Percentiles rank a stretch among this genome's conserved stretches.
phyloP scores from a whole-genome alignment of 2,797 vertebrate genomes.

The Acestrorhynchus altus region DNA sequence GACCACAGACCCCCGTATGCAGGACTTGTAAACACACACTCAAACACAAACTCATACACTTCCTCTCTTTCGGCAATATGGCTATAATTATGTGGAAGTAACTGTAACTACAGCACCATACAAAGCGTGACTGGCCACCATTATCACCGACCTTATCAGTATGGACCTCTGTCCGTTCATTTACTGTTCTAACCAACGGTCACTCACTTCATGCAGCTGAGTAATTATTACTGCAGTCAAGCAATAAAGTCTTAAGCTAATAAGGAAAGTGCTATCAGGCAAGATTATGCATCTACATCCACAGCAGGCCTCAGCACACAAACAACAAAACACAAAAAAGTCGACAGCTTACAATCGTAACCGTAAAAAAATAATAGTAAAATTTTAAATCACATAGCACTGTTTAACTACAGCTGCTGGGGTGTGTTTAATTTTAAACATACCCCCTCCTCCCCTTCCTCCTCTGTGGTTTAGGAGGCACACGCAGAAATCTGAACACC shows the following conservation, averaged over 20 bases:
- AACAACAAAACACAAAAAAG: too few species aligned
- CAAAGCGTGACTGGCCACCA: not conserved
- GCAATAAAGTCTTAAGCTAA: not conserved
- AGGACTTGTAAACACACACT: not conserved
- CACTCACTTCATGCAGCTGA: not conserved
- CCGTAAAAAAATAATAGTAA: too few species aligned
- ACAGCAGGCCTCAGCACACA: too few species aligned
- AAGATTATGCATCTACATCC: too few species aligned
- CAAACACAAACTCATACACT: not conserved
- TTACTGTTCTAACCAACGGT: not conserved
- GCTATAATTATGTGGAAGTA: slow-evolving; percentile 14
- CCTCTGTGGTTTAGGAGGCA: too few species aligned
- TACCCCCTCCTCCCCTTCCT: too few species aligned
- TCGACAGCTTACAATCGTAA: too few species aligned
- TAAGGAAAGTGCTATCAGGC: too few species aligned
- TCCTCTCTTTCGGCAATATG: not conserved
- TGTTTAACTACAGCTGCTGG: not conserved
- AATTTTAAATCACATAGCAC: too few species aligned
- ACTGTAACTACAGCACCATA: not conserved
- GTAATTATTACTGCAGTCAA: not conserved
- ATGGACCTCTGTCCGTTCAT: not conserved
- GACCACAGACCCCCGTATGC: not conserved
- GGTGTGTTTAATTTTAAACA: not conserved
- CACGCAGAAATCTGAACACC: not conserved
- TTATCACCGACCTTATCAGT: not conserved